Conservation (phyloP, 2,888 invertebrate genomes). For the Hipparchia sbordonii region DNA sequence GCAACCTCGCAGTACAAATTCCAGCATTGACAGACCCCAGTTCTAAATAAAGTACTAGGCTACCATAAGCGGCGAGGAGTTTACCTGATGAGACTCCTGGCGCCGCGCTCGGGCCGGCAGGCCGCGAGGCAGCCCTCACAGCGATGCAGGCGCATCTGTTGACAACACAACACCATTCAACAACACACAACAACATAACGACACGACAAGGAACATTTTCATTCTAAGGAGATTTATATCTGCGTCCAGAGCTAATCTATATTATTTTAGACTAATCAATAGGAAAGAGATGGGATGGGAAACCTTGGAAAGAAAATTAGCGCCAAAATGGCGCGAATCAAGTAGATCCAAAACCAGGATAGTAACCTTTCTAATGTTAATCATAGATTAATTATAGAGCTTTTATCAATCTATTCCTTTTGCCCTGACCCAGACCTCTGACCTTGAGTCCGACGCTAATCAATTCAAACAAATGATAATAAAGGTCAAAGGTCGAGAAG, state of each 20-base stretch:
- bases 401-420: too few species aligned
- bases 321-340: too few species aligned
- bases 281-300: too few species aligned
- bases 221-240: not conserved
- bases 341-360: too few species aligned
- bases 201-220: not conserved
- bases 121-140: constrained; percentile 80
- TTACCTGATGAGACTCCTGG: constrained; percentile 53
- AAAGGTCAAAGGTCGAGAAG: not conserved
- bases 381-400: too few species aligned
- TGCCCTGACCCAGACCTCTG: too few species aligned
- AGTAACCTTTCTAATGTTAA: too few species aligned
- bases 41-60: not conserved
- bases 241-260: not conserved
- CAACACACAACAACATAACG: not conserved
- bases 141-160: constrained; percentile 76
- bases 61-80: not conserved
- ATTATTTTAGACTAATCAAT: too few species aligned
- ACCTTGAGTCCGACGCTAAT: not conserved
- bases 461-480: not conserved
- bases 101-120: constrained; percentile 67
- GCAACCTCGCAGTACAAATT: too few species aligned
- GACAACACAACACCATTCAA: constrained; percentile 33
- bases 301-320: too few species aligned
- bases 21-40: not conserved